A percentile compares a stretch with the other conserved stretches of the same genome.
Evolutionary conservation across 2,888 invertebrate genomes (phyloP).

Genomic region (Cheilosia soror): DNA sequence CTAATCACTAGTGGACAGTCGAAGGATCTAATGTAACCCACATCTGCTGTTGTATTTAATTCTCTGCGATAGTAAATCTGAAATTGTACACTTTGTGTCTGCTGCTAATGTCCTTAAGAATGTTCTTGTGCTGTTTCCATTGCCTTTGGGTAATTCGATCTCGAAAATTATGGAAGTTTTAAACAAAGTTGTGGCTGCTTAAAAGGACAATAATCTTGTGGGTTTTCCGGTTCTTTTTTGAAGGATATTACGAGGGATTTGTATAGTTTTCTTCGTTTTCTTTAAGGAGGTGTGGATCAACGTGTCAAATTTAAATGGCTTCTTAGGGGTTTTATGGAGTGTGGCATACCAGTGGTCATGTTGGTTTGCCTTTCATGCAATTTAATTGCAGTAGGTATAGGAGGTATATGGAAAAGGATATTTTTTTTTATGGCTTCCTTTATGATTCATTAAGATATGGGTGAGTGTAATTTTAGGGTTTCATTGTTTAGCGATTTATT

Average conservation of each 20-base stretch:
- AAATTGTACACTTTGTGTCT: constrained; percentile 68
- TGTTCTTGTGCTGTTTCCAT: not conserved
- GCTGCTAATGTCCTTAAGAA: constrained; percentile 19
- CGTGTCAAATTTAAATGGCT: constrained; percentile 69
- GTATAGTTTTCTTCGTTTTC: constrained; percentile 9
- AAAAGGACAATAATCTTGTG: constrained; percentile 39
- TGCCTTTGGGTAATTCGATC: constrained; percentile 52
- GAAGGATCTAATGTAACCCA: constrained; percentile 59
- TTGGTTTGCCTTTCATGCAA: not conserved
- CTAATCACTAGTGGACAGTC: constrained; percentile 47
- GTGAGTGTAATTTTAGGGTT: constrained; percentile 5
- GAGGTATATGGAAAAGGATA: constrained; percentile 1
- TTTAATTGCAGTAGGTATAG: constrained; percentile 6
- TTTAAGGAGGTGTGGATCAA: constrained; percentile 54
- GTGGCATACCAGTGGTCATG: constrained; percentile 32
- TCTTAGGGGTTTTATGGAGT: constrained; percentile 62
- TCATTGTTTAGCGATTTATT: not conserved
- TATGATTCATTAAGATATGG: constrained; percentile 19
- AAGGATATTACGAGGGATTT: constrained; percentile 17
- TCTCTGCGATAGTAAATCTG: constrained; percentile 54
- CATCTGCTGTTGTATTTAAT: constrained; percentile 64
- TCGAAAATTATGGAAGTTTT: constrained; percentile 58
- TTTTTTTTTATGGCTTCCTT: constrained; percentile 37
- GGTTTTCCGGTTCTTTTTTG: constrained; percentile 55
- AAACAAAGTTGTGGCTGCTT: constrained; percentile 65